phyloP scores from a whole-genome alignment of 2,113 vertebrate genomes.

The Platichthys stellatus region DNA sequence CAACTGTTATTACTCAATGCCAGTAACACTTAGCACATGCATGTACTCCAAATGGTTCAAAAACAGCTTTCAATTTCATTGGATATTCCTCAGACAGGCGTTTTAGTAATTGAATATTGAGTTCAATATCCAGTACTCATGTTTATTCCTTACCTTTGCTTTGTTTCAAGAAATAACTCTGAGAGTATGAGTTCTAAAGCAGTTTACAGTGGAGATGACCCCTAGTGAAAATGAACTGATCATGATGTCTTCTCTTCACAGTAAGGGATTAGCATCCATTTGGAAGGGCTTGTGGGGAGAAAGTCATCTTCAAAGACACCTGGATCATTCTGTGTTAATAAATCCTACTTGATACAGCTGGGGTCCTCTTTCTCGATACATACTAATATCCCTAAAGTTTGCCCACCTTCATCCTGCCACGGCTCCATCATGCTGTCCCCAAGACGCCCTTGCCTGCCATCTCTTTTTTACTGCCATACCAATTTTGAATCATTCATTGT shows the following conservation, averaged over 20 bases:
- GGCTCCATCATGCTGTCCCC: slow-evolving; percentile 3
- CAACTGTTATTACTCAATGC: too few species aligned
- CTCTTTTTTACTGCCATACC: slow-evolving; percentile 12
- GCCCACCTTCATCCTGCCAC: slow-evolving; percentile 30
- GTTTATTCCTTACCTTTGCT: slow-evolving; percentile 4
- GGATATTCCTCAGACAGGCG: too few species aligned
- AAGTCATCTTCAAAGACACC: slow-evolving; percentile 78
- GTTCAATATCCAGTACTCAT: too few species aligned
- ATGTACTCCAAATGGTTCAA: too few species aligned
- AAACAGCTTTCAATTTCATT: too few species aligned
- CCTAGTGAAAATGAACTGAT: slow-evolving; percentile 50
- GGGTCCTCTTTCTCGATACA: slow-evolving; percentile 71
- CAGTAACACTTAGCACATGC: too few species aligned
- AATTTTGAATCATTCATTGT: slow-evolving; percentile 60
- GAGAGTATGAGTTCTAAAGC: slow-evolving; percentile 8
- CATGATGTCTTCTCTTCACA: slow-evolving; percentile 37
- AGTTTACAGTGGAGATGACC: slow-evolving; percentile 43
- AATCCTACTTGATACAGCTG: slow-evolving; percentile 71
- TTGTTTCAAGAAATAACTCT: slow-evolving; percentile 16
- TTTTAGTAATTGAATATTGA: neutral
- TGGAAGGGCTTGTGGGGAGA: slow-evolving; percentile 50
- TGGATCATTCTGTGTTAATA: slow-evolving; percentile 74
- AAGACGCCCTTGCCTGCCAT: slow-evolving; percentile 47
- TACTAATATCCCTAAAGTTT: slow-evolving; percentile 67
- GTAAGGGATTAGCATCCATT: slow-evolving; percentile 67